Evolutionary conservation across 1,140 invertebrate species (phyloP).

Genomic region (Agrypnia vestita): DNA sequence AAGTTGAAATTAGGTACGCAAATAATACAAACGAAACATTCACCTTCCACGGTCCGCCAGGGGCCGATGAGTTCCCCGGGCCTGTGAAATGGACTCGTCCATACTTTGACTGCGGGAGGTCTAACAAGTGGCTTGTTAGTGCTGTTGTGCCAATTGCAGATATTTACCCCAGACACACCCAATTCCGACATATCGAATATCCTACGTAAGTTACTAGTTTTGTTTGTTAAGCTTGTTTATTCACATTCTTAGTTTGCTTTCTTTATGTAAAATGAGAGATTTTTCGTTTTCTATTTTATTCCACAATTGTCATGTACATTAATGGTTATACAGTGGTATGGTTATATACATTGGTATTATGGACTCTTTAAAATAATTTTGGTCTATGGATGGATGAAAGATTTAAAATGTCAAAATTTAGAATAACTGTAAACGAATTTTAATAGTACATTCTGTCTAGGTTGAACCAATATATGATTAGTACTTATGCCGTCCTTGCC

Average conservation of each 20-base stretch:
- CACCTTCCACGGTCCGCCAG: conserved; percentile 94
- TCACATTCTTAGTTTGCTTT: conserved; percentile 1
- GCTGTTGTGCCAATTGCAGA: conserved; percentile 96
- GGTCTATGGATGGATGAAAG: too few species aligned
- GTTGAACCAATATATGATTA: too few species aligned
- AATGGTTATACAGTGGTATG: too few species aligned
- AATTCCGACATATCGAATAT: conserved; percentile 95
- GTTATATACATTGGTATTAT: too few species aligned
- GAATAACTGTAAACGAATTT: too few species aligned
- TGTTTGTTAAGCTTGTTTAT: too few species aligned
- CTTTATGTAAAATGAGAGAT: conserved; percentile 52
- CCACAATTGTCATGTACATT: too few species aligned
- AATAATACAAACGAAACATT: conserved; percentile 97
- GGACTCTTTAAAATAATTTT: too few species aligned
- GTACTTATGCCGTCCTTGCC: too few species aligned
- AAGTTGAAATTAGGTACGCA: conserved; percentile 92
- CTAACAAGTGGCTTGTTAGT: conserved; percentile 96
- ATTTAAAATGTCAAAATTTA: too few species aligned
- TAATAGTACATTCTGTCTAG: too few species aligned
- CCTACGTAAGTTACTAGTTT: conserved; percentile 82
- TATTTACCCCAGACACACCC: conserved; percentile 95
- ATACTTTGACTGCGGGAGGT: conserved; percentile 96
- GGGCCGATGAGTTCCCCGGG: conserved; percentile 89
- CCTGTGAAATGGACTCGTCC: conserved; percentile 95
- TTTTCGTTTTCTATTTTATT: too few species aligned